Percentiles rank a stretch among this genome's conserved stretches.
phyloP scores from a whole-genome alignment of 1,140 invertebrate genomes.

The Euschistus heros region DNA sequence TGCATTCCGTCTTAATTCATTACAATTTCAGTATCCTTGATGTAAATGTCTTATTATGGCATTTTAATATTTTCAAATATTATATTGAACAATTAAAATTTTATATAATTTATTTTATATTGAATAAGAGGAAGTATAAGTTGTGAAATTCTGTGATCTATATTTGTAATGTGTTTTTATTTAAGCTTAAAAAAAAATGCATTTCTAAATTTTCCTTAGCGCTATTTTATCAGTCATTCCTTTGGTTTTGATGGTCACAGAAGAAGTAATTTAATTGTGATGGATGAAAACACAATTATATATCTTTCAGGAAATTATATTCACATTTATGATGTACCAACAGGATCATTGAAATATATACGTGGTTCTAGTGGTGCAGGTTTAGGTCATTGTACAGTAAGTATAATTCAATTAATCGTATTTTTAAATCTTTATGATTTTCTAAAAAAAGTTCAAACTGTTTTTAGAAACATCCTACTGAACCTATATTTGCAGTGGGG shows the following conservation, averaged over 20 bases:
- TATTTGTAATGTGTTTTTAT: neutral
- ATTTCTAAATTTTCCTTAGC: conserved; percentile 11
- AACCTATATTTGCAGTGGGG: conserved; percentile 64
- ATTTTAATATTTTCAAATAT: neutral
- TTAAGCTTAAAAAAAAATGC: neutral
- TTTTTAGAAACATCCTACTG: conserved; percentile 57
- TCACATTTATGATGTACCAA: conserved; percentile 57
- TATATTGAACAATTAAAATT: neutral
- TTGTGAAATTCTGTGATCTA: neutral
- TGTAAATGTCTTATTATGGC: neutral
- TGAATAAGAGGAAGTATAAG: too few relatives aligned
- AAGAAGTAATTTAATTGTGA: conserved; percentile 63
- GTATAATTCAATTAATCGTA: conserved; percentile 22
- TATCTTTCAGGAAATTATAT: conserved; percentile 73
- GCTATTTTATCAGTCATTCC: conserved; percentile 50
- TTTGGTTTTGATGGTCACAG: conserved; percentile 78
- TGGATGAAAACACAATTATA: conserved; percentile 57
- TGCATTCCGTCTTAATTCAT: neutral
- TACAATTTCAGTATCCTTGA: conserved; percentile 3
- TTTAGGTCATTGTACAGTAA: conserved; percentile 66
- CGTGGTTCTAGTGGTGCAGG: conserved; percentile 61
- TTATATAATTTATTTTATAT: too few relatives aligned
- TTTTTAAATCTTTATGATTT: neutral
- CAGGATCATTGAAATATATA: conserved; percentile 52
- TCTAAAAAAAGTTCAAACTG: conserved; percentile 28